Evolutionary conservation across 2,797 vertebrate genomes (phyloP).

Genomic region (Ctenopoma kingsleyae): DNA sequence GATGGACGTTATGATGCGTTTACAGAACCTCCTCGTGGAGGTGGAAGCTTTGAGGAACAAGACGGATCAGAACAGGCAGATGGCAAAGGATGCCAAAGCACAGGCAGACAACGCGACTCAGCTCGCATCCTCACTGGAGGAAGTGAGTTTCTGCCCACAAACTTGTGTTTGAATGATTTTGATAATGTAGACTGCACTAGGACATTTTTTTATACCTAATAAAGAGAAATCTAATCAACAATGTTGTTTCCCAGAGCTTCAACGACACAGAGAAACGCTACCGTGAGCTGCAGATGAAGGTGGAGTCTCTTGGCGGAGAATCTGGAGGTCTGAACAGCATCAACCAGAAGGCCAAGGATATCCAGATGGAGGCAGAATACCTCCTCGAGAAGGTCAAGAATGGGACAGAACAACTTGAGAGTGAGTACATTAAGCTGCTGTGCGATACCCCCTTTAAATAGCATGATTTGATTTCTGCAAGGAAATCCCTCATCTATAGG

Average conservation of each 20-base stretch:
- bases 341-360: slow-evolving; percentile 74
- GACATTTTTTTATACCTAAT: background rate
- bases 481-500: no score
- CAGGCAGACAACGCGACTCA: slow-evolving; percentile 76
- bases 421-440: slow-evolving; percentile 69
- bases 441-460: no score
- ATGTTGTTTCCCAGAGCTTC: slow-evolving; percentile 72
- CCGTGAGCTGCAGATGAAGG: slow-evolving; percentile 78
- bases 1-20: slow-evolving; percentile 77
- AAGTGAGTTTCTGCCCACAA: slow-evolving; percentile 66
- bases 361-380: slow-evolving; percentile 83
- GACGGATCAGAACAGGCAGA: slow-evolving; percentile 69
- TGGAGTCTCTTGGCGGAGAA: slow-evolving; percentile 70
- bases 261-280: slow-evolving; percentile 80
- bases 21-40: slow-evolving; percentile 79
- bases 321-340: slow-evolving; percentile 62
- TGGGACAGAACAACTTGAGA: slow-evolving; percentile 82
- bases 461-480: no score
- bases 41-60: slow-evolving; percentile 80
- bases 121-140: slow-evolving; percentile 72
- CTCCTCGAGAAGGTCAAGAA: slow-evolving; percentile 84
- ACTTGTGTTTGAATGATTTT: background rate
- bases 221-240: background rate
- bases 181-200: no score
- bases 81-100: slow-evolving; percentile 78